Evolutionary conservation across 2,113 vertebrate genomes (phyloP).

Genomic region (Psittacus erithacus): DNA sequence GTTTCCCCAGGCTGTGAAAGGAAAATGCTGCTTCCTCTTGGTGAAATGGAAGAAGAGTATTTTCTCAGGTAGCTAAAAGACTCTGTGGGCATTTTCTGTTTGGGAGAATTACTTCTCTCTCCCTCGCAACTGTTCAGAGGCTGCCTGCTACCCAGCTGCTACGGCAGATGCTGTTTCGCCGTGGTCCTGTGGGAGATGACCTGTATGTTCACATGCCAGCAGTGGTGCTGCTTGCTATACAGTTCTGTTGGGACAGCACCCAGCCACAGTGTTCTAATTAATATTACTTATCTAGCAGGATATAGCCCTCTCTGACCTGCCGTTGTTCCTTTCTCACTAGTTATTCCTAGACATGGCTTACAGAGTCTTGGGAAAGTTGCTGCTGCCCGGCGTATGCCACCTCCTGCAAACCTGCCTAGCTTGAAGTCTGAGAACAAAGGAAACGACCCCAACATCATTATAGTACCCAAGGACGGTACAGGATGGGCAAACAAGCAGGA

Average conservation of each 20-base stretch:
- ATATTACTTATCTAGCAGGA: neutral
- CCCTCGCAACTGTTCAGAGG: neutral
- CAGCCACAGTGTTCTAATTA: neutral
- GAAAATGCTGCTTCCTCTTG: neutral
- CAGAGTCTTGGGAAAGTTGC: constrained; percentile 99
- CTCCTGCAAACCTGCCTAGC: constrained; percentile 98
- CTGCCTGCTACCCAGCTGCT: neutral
- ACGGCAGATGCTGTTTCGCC: neutral
- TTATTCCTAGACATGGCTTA: constrained; percentile 99
- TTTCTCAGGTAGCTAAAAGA: neutral
- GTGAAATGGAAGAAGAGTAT: neutral
- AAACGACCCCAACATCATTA: constrained; percentile 99
- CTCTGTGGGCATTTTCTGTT: neutral
- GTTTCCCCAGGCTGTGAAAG: neutral
- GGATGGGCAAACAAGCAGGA: constrained; percentile 99
- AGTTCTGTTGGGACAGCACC: neutral
- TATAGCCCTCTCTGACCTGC: neutral
- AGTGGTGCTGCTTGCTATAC: neutral
- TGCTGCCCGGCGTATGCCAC: constrained; percentile 98
- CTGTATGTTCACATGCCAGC: neutral
- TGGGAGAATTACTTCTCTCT: neutral
- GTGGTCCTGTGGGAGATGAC: neutral
- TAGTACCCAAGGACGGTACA: constrained; percentile 99
- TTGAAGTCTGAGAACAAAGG: constrained; percentile 99
- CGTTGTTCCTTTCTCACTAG: constrained; percentile 51